phyloP scores from a whole-genome alignment of 2,888 invertebrate species.

The Augiades crinisus region DNA sequence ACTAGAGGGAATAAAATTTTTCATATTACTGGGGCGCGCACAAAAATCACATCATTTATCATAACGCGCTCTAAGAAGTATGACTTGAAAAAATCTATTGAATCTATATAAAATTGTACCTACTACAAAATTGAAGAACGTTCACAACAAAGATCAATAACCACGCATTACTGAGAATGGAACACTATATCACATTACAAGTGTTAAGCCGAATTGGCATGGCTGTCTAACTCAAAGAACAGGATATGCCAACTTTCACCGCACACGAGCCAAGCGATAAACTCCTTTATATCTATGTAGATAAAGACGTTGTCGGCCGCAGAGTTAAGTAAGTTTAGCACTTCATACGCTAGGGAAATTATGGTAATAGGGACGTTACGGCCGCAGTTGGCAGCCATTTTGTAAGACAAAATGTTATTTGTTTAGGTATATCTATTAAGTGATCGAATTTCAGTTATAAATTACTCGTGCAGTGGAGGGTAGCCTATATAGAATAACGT shows the following conservation, averaged over 20 bases:
- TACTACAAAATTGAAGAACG: background rate
- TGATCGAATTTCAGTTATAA: slow-evolving; percentile 33
- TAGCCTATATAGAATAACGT: background rate
- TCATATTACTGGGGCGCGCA: too few relatives aligned
- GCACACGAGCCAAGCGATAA: background rate
- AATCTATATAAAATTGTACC: too few relatives aligned
- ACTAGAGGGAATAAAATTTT: too few relatives aligned
- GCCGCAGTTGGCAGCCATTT: slow-evolving; percentile 42
- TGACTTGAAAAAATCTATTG: too few relatives aligned
- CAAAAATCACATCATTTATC: too few relatives aligned
- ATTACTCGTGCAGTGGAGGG: slow-evolving; percentile 7
- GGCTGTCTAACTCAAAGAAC: slow-evolving; percentile 20
- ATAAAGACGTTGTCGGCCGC: slow-evolving; percentile 5
- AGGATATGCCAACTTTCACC: slow-evolving; percentile 8
- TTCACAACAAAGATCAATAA: slow-evolving; percentile 19
- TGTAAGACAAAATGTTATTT: slow-evolving; percentile 42
- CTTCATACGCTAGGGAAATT: slow-evolving; percentile 42
- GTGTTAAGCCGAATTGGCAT: slow-evolving; percentile 36
- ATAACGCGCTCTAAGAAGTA: too few relatives aligned
- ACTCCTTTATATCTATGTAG: background rate
- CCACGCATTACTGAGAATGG: slow-evolving; percentile 22
- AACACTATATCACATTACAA: slow-evolving; percentile 36
- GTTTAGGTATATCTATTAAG: slow-evolving; percentile 38
- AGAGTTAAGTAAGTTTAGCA: slow-evolving; percentile 15
- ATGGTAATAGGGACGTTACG: slow-evolving; percentile 38